Evolutionary conservation across 1,140 invertebrate species (phyloP), one percentile per base, ranked within the genome.

Genomic region (Mamestra configurata): DNA sequence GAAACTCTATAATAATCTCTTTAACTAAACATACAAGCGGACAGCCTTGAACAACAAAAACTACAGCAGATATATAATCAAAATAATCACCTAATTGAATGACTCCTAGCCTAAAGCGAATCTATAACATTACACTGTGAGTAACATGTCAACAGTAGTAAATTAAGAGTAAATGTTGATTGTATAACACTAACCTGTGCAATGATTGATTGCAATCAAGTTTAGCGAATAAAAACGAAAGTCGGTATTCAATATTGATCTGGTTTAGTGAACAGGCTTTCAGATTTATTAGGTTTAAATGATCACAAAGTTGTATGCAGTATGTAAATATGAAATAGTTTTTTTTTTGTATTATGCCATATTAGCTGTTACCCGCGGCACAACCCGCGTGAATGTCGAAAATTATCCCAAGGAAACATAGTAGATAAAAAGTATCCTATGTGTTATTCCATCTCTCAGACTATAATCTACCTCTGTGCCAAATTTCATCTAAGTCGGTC

Each of bases 121-220:
- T 11, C 43, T 8, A 10, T 49, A 49, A n/a, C 22, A 70, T 70
- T 70, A 70, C 40, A n/a, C 27, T n/a, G 43, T 49, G 8, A 70
- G 13, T 49, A 24, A 27, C 24, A 70, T 49, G 43, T 70, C 43
- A 70, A 49, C 66, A 70, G 66, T 70, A 61, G 31, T n/a, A 59
- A 59, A 59, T 31, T 59, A 59, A 31, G 57, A 59, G 7, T 31
- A 61, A 61, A 61, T 61, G 27, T 35, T 37, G 57, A 35, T 61
- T 61, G 31, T 35, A 18, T 6, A 37, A 61, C 27, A 35, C 24
- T 61, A 35, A 20, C 4, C 24, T n/a, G 27, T n/a, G 15, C 8
- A 7, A 35, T 18, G 57, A 61, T 61, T 35, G 57, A 61, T 61
- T 61, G 22, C 57, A 31, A 31, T 6, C 4, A 7, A 27, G 57